These are phyloP conservation scores for Macrotis lagotis DNA, from an alignment of 2,113 vertebrate species.

Conservation along the genomic window DNA sequence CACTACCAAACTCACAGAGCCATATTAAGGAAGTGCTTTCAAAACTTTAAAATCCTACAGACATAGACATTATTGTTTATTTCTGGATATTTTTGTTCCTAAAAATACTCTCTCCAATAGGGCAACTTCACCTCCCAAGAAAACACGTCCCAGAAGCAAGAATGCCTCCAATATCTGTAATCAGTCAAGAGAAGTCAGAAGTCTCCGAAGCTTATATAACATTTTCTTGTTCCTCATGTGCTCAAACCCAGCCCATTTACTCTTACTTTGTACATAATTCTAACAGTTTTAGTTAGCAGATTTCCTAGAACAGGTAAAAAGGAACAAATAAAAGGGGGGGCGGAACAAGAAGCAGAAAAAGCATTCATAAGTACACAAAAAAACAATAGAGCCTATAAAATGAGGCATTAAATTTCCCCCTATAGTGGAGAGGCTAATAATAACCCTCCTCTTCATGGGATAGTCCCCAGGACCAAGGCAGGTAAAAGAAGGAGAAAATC, in stretches of 20 bases:
- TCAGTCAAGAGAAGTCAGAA: neutral
- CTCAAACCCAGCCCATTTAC: constrained; percentile 23
- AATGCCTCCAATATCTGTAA: constrained; percentile 27
- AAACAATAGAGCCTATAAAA: no score
- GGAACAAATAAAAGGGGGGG: no score
- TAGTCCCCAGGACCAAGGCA: no score
- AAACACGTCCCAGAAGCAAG: constrained; percentile 41
- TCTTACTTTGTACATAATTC: constrained; percentile 22
- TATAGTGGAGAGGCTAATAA: no score
- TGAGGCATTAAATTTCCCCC: no score
- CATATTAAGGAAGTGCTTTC: neutral
- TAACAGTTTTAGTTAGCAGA: constrained; percentile 14
- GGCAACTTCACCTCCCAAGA: constrained; percentile 23
- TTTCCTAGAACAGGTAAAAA: no score
- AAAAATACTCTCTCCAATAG: constrained; percentile 50
- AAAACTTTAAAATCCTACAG: neutral
- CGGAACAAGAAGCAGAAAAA: no score
- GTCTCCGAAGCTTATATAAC: constrained; percentile 25
- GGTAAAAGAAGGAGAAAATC: no score
- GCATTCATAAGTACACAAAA: no score
- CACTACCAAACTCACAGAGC: neutral
- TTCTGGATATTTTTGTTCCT: constrained; percentile 45
- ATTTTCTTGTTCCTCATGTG: neutral
- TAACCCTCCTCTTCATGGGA: no score
- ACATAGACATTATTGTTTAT: neutral